Percentiles rank a stretch among this genome's conserved stretches.
Evolutionary conservation across 1,140 invertebrate genomes (phyloP).

Genomic region (Nixonia krombeini): DNA sequence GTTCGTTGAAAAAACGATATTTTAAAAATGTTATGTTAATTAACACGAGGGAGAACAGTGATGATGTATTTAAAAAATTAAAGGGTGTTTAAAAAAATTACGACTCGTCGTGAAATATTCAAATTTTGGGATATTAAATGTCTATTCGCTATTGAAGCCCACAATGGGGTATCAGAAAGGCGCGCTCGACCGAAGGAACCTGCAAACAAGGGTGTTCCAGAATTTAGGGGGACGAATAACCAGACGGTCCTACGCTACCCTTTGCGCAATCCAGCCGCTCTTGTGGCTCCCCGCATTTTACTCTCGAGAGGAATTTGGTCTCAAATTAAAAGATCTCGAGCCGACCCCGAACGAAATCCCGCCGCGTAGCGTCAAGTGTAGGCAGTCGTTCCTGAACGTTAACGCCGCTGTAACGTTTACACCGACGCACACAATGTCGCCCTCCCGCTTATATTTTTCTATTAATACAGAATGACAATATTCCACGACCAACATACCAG

Average conservation of each 20-base stretch:
- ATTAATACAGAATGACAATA: not conserved
- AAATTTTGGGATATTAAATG: constrained; percentile 15
- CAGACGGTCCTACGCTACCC: constrained; percentile 43
- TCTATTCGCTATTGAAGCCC: constrained; percentile 34
- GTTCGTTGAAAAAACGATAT: too few relatives aligned
- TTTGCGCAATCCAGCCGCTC: constrained; percentile 40
- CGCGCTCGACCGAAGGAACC: constrained; percentile 38
- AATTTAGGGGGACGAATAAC: constrained; percentile 49
- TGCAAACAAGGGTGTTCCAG: constrained; percentile 59
- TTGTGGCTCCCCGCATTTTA: constrained; percentile 60
- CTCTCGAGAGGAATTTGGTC: constrained; percentile 69
- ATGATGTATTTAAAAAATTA: too few relatives aligned
- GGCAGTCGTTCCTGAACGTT: constrained; percentile 37
- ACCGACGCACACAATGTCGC: constrained; percentile 16
- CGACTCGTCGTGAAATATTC: not conserved
- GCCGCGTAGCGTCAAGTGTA: constrained; percentile 40
- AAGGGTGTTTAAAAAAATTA: too few relatives aligned
- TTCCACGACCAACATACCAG: constrained; percentile 54
- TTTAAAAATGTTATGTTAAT: too few relatives aligned
- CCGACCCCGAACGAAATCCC: constrained; percentile 50
- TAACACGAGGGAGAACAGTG: too few relatives aligned
- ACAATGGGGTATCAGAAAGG: constrained; percentile 42
- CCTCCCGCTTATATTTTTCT: not conserved
- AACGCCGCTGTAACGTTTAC: constrained; percentile 44
- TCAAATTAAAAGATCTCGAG: constrained; percentile 71